Conservation (phyloP, 2,888 invertebrate species). For the Lasius platythorax region DNA sequence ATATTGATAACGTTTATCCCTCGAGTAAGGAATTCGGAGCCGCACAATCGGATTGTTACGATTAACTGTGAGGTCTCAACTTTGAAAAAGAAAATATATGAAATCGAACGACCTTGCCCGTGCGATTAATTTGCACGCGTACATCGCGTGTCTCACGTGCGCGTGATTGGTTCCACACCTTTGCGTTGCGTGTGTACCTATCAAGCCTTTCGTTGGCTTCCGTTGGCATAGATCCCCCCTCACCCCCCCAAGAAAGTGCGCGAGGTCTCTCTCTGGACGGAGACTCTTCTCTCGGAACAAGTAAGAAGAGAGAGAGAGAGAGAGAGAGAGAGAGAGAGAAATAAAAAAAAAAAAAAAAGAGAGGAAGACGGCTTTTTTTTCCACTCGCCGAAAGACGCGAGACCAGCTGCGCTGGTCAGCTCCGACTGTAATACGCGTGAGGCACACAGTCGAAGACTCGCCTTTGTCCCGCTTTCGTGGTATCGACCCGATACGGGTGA, state of each 20-base stretch:
- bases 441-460: conserved; percentile 63
- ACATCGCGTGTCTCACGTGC: conserved; percentile 40
- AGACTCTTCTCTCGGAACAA: background rate
- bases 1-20: background rate
- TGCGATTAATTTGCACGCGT: conserved; percentile 15
- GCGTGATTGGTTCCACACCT: conserved; percentile 7
- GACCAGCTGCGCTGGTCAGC: conserved; percentile 40
- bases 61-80: background rate
- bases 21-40: background rate
- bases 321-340: background rate
- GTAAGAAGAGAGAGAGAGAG: background rate
- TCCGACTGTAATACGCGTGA: conserved; percentile 54
- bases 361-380: background rate
- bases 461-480: conserved; percentile 76
- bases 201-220: conserved; percentile 12
- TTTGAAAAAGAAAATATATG: background rate
- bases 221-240: background rate
- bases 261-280: conserved; percentile 17
- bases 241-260: background rate
- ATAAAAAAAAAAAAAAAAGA: background rate
- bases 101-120: background rate
- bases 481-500: conserved; percentile 76
- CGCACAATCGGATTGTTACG: background rate
- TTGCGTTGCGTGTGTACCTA: conserved; percentile 22
- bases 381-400: background rate